These are phyloP conservation scores for Mellivora capensis DNA, from an alignment of 2,113 vertebrate genomes.

Conservation along the genomic window DNA sequence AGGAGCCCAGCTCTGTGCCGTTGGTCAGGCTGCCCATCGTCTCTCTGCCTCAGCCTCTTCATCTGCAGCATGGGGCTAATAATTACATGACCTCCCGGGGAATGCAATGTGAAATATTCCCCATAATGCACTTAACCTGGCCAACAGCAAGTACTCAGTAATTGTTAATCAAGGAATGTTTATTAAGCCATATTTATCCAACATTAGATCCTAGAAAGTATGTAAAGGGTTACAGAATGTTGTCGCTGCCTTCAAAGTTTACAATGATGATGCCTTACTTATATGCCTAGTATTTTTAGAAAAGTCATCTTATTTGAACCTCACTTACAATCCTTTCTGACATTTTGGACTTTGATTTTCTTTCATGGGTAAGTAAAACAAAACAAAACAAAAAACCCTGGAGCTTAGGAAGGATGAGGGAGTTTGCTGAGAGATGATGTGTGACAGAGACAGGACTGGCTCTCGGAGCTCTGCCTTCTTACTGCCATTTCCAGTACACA, in stretches of 20 bases:
- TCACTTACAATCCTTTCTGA: not conserved
- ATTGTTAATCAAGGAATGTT: not conserved
- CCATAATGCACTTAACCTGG: not conserved
- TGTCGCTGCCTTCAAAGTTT: not conserved
- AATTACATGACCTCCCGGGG: not conserved
- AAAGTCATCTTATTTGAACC: not conserved
- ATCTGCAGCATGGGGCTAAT: not conserved
- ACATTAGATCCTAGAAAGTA: not conserved
- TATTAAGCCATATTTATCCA: not conserved
- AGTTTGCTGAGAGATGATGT: not conserved
- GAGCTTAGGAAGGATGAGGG: not conserved
- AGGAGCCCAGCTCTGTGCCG: rapidly evolving
- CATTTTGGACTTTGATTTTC: not conserved
- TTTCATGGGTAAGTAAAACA: not conserved
- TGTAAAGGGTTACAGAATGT: not conserved
- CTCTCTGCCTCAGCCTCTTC: not conserved
- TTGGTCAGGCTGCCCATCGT: not conserved
- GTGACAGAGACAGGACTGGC: not conserved
- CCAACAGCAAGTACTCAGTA: not conserved
- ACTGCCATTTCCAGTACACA: not conserved
- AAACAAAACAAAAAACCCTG: not conserved
- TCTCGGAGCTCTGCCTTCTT: not conserved
- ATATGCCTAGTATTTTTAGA: not conserved
- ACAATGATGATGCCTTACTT: not conserved
- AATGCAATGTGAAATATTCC: not conserved